Percentiles rank a stretch among this genome's conserved stretches.
Evolutionary conservation across 2,888 invertebrate species (phyloP).

Genomic region (Dynastes maya): DNA sequence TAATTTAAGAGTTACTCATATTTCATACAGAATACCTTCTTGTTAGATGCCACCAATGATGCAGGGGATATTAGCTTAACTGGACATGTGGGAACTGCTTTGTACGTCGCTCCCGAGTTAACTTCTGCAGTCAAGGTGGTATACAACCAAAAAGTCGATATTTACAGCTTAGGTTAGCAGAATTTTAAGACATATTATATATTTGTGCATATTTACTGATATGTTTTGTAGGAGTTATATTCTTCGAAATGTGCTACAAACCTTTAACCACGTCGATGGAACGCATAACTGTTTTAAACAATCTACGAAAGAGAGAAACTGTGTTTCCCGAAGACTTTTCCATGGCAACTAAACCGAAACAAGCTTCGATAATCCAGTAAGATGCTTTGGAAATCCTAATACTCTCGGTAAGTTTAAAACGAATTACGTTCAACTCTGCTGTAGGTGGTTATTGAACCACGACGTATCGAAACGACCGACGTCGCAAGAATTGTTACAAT

Average conservation of each 20-base stretch:
- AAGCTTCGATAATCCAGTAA: slow-evolving; percentile 77
- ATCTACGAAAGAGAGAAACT: slow-evolving; percentile 80
- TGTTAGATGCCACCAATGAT: slow-evolving; percentile 19
- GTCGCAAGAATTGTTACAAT: slow-evolving; percentile 86
- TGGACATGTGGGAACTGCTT: slow-evolving; percentile 92
- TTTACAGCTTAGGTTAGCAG: slow-evolving; percentile 77
- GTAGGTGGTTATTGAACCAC: slow-evolving; percentile 86
- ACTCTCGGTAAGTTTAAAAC: not conserved
- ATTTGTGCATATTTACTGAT: not conserved
- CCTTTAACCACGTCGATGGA: slow-evolving; percentile 93
- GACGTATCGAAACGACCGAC: slow-evolving; percentile 89
- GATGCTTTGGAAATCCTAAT: slow-evolving; percentile 54
- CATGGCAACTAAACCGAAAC: slow-evolving; percentile 73
- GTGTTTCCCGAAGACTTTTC: slow-evolving; percentile 81
- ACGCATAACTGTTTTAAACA: slow-evolving; percentile 83
- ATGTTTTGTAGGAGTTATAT: slow-evolving; percentile 83
- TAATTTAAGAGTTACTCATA: too few relatives aligned
- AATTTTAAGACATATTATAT: not conserved
- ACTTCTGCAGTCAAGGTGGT: slow-evolving; percentile 80
- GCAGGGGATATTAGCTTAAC: slow-evolving; percentile 74
- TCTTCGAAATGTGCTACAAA: slow-evolving; percentile 95
- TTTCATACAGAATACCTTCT: too few relatives aligned
- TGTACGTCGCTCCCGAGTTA: slow-evolving; percentile 97
- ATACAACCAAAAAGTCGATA: slow-evolving; percentile 89
- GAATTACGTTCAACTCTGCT: not conserved